A percentile compares a stretch with the other conserved stretches of the same genome.
These are phyloP conservation scores for Speoplatyrhinus poulsoni DNA, from an alignment of 2,113 vertebrate species.

Conservation along the genomic window DNA sequence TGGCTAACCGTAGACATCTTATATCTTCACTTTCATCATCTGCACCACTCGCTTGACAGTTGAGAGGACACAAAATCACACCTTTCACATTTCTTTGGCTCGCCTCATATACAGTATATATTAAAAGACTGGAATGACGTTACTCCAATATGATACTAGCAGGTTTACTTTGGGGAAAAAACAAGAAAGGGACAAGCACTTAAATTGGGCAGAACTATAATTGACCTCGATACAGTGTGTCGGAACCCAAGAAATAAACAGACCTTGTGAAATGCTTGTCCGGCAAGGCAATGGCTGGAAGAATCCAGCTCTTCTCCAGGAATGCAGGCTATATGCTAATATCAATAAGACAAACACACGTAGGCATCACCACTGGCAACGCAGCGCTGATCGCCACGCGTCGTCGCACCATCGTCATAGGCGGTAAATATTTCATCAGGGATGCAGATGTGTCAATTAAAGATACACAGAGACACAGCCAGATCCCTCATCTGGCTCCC, in stretches of 20 bases:
- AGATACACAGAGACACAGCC: slow-evolving; percentile 60
- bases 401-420: slow-evolving; percentile 58
- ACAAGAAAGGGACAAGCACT: neutral
- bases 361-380: slow-evolving; percentile 61
- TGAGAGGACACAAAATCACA: slow-evolving; percentile 8
- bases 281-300: neutral
- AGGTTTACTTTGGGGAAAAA: neutral
- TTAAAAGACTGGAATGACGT: neutral
- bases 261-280: neutral
- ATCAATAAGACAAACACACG: slow-evolving; percentile 63
- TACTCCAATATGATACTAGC: neutral
- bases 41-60: slow-evolving; percentile 9
- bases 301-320: slow-evolving; percentile 10
- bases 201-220: neutral
- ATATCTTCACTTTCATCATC: slow-evolving; percentile 30
- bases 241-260: neutral
- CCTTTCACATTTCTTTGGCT: neutral
- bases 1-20: slow-evolving; percentile 27
- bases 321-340: slow-evolving; percentile 41
- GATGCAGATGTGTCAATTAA: slow-evolving; percentile 81
- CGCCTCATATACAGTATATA: neutral
- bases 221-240: neutral
- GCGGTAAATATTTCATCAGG: slow-evolving; percentile 76
- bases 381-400: slow-evolving; percentile 52
- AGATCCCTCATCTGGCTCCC: slow-evolving; percentile 57